These are phyloP conservation scores for Scaptomyza parva DNA, from an alignment of 2,888 invertebrate genomes.

Conservation along the genomic window DNA sequence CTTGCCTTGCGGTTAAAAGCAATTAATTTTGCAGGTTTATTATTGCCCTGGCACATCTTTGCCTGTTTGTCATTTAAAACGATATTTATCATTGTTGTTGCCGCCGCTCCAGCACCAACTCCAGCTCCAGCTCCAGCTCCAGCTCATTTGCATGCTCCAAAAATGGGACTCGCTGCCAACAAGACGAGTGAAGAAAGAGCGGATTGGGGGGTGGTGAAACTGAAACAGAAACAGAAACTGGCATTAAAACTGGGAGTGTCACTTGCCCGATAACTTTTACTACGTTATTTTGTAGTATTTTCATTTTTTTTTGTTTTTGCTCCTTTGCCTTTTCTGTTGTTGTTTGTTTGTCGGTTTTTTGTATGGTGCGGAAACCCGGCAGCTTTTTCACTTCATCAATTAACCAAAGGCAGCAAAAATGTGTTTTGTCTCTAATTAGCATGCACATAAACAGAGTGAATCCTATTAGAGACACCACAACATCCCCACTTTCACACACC, in stretches of 20 bases:
- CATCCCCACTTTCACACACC: background rate
- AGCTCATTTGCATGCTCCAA: constrained; percentile 56
- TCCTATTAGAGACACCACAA: constrained; percentile 65
- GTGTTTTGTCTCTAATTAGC: constrained; percentile 78
- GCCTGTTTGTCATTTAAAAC: constrained; percentile 71
- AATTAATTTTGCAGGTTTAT: constrained; percentile 68
- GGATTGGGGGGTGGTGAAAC: background rate
- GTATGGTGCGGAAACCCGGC: constrained; percentile 37
- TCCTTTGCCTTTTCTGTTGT: background rate
- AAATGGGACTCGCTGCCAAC: constrained; percentile 8
- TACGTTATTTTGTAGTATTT: constrained; percentile 49
- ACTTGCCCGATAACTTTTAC: constrained; percentile 58
- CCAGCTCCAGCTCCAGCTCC: too few relatives aligned
- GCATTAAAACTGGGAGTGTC: constrained; percentile 43
- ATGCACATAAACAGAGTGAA: constrained; percentile 78
- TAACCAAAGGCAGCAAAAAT: constrained; percentile 76
- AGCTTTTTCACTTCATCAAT: constrained; percentile 78
- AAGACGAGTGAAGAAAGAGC: background rate
- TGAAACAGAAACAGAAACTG: constrained; percentile 11
- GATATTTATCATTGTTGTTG: constrained; percentile 72
- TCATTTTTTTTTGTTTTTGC: constrained; percentile 9
- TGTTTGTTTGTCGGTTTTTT: constrained; percentile 36
- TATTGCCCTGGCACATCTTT: constrained; percentile 63
- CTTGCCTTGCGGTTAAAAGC: constrained; percentile 60
- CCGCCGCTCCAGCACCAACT: too few relatives aligned